Evolutionary conservation across 2,888 invertebrate genomes (phyloP).

Genomic region (Campoplex nolae): DNA sequence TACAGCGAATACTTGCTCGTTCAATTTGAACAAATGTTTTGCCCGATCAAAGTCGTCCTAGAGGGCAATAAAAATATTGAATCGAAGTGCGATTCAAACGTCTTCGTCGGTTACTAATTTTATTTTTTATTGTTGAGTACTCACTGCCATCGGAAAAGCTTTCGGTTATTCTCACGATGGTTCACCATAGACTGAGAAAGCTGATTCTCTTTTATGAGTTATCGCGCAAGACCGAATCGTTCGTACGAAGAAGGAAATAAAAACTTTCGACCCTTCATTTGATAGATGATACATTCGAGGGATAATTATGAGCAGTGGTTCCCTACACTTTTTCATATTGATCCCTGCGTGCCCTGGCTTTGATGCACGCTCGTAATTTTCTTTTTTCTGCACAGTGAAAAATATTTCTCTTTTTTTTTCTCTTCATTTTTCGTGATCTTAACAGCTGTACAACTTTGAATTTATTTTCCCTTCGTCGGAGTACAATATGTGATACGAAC

Average conservation of each 20-base stretch:
- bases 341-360: slow-evolving; percentile 1
- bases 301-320: background rate
- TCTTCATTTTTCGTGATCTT: background rate
- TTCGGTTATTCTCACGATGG: background rate
- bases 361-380: background rate
- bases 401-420: background rate
- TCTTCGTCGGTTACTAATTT: background rate
- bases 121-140: background rate
- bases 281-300: slow-evolving; percentile 1
- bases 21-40: slow-evolving; percentile 61
- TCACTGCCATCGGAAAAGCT: slow-evolving; percentile 23
- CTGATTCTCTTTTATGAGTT: background rate
- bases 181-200: slow-evolving; percentile 12
- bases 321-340: slow-evolving; percentile 8
- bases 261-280: slow-evolving; percentile 18
- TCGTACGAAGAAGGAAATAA: slow-evolving; percentile 1
- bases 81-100: background rate
- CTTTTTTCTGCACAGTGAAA: slow-evolving; percentile 4
- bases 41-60: slow-evolving; percentile 56
- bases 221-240: slow-evolving; percentile 21
- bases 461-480: background rate
- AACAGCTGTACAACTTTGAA: background rate
- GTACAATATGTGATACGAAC: background rate
- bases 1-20: slow-evolving; percentile 55
- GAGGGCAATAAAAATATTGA: background rate